phyloP scores from a whole-genome alignment of 2,113 vertebrate species.

The Nothocercus nigrocapillus region DNA sequence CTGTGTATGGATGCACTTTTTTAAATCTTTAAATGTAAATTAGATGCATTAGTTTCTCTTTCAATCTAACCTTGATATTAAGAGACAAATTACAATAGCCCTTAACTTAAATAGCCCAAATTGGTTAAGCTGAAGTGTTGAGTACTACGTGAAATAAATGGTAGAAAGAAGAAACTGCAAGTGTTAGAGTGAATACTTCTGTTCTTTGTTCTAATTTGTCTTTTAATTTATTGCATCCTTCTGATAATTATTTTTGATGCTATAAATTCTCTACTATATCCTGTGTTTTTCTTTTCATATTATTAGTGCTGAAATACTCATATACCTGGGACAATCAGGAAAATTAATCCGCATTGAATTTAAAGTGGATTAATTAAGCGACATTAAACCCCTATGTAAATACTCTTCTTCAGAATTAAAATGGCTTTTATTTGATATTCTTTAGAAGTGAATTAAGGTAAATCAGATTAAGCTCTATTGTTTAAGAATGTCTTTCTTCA shows the following conservation, averaged over 20 bases:
- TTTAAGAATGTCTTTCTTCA: not conserved
- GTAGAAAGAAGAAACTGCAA: not conserved
- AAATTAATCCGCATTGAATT: constrained; percentile 27
- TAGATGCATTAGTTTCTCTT: not conserved
- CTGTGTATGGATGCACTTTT: not conserved
- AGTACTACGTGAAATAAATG: not conserved
- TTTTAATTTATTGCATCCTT: not conserved
- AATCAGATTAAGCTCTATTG: not conserved
- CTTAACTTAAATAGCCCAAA: not conserved
- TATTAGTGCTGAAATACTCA: not conserved
- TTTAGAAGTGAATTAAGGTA: constrained; percentile 2
- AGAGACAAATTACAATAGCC: not conserved
- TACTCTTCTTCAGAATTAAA: not conserved
- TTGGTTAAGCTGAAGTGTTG: not conserved
- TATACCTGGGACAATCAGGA: not conserved
- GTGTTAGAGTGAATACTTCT: not conserved
- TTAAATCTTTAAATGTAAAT: not conserved
- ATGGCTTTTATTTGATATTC: constrained; percentile 28
- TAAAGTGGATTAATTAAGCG: constrained; percentile 23
- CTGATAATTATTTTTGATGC: not conserved
- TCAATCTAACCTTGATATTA: not conserved
- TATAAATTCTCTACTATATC: not conserved
- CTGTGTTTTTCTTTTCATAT: not conserved
- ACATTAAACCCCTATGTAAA: not conserved
- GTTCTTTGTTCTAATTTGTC: not conserved